A percentile compares a stretch with the other conserved stretches of the same genome.
These are phyloP conservation scores for Nettapus auritus DNA, from an alignment of 2,113 vertebrate species.

Conservation along the genomic window DNA sequence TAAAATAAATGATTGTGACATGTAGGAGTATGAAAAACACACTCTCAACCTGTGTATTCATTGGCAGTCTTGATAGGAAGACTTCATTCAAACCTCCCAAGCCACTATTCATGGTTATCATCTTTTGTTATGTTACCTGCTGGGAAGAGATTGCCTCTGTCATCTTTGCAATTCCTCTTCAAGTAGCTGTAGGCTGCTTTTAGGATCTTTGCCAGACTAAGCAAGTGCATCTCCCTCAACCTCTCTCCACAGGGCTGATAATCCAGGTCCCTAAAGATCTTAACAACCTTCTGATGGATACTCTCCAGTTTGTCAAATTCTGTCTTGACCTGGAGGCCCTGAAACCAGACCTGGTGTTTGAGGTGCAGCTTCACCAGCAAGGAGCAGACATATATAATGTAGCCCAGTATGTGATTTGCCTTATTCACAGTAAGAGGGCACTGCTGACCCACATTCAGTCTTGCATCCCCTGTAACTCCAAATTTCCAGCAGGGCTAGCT, in stretches of 20 bases:
- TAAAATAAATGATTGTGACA: not conserved
- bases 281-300: not conserved
- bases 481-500: not conserved
- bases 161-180: not conserved
- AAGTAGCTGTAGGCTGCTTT: not conserved
- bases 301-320: not conserved
- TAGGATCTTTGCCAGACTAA: not conserved
- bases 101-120: not conserved
- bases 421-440: not conserved
- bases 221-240: not conserved
- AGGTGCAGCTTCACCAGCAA: not conserved
- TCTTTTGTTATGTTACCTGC: not conserved
- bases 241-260: not conserved
- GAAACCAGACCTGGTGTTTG: not conserved
- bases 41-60: not conserved
- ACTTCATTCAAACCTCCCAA: not conserved
- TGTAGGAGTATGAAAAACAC: not conserved
- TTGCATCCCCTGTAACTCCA: not conserved
- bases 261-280: not conserved
- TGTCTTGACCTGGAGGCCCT: not conserved
- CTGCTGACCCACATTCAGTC: not conserved
- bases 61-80: not conserved
- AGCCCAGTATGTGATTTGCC: not conserved
- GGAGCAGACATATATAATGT: not conserved
- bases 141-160: not conserved